These are phyloP conservation scores for Pitangus sulphuratus DNA, from an alignment of 2,797 vertebrate genomes.

Conservation along the genomic window DNA sequence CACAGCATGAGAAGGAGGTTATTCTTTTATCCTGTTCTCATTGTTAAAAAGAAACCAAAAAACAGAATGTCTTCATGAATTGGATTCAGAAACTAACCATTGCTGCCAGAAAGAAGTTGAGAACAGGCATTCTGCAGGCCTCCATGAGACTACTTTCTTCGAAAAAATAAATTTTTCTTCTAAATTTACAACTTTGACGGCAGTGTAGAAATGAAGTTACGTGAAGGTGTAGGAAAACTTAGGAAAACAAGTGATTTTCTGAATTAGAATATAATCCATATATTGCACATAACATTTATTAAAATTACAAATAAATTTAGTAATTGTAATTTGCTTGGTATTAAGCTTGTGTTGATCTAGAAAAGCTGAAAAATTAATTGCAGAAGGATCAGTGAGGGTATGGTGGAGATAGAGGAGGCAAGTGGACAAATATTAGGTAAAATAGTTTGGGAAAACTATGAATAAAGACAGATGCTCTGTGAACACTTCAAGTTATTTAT, in stretches of 20 bases:
- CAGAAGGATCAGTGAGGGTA: not conserved
- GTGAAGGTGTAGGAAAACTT: not conserved
- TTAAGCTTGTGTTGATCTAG: not conserved
- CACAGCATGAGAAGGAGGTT: not conserved
- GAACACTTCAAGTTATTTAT: not conserved
- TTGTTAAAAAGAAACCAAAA: not conserved
- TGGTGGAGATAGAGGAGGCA: not conserved
- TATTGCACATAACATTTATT: not conserved
- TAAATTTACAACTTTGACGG: not conserved
- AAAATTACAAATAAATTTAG: not conserved
- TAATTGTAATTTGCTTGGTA: not conserved
- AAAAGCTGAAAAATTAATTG: not conserved
- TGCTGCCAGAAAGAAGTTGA: not conserved
- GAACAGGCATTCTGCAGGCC: not conserved
- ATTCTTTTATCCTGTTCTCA: not conserved
- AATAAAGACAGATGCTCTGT: not conserved
- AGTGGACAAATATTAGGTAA: not conserved
- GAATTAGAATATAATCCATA: not conserved
- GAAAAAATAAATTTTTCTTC: not conserved
- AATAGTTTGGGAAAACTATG: not conserved
- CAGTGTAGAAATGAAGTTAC: not conserved
- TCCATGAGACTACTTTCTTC: not conserved
- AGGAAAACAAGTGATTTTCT: not conserved
- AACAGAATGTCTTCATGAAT: not conserved
- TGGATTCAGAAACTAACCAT: not conserved